Percentiles rank a stretch among this genome's conserved stretches.
These are phyloP conservation scores for Lasiurus cinereus DNA, from an alignment of 2,113 vertebrate genomes.

Conservation along the genomic window DNA sequence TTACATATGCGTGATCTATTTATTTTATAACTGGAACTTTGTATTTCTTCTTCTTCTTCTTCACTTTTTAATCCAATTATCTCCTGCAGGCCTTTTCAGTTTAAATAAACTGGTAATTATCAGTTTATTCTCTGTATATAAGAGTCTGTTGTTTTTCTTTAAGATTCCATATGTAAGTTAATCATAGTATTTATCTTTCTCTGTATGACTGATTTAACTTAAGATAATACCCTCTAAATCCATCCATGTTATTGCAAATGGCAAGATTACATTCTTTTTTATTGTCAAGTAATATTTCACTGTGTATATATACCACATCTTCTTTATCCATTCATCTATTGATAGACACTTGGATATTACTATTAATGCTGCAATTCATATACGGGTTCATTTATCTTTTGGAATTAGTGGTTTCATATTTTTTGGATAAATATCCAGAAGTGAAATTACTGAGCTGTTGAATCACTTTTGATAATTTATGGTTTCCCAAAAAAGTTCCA, in stretches of 20 bases:
- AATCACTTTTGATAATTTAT: slow-evolving; percentile 11
- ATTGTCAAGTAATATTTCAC: background rate
- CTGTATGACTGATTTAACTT: background rate
- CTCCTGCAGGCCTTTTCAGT: too few relatives aligned
- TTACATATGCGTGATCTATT: background rate
- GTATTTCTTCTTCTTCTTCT: background rate
- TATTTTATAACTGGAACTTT: background rate
- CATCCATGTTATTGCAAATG: background rate
- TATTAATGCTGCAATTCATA: background rate
- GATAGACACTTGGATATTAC: background rate
- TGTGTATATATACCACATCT: background rate
- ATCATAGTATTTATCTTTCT: background rate
- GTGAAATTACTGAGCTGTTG: background rate
- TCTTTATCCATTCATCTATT: background rate
- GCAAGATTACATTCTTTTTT: background rate
- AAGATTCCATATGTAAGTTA: background rate
- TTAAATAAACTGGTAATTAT: too few relatives aligned
- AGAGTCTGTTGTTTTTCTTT: background rate
- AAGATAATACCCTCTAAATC: background rate
- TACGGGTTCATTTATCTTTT: background rate
- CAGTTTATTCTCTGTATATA: background rate
- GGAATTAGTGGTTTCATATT: background rate
- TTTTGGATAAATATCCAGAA: background rate
- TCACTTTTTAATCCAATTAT: background rate
- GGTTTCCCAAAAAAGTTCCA: background rate